phyloP scores from a whole-genome alignment of 2,797 vertebrate genomes.

The Cynodonichthys magdalenae region DNA sequence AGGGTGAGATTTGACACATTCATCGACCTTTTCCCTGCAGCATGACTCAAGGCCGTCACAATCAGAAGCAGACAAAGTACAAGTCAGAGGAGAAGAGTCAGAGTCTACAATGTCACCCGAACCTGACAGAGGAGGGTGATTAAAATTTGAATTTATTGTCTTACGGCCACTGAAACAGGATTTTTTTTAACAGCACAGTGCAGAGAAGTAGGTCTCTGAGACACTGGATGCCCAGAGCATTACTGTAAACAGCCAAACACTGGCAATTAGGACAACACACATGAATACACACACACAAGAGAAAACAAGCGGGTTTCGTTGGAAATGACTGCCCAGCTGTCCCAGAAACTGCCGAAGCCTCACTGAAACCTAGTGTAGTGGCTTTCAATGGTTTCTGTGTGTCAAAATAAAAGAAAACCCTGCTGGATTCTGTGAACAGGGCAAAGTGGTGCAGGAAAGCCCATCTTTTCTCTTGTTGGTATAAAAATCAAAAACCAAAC shows the following conservation, averaged over 20 bases:
- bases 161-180: constrained; percentile 23
- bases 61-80: constrained; percentile 15
- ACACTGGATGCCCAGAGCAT: constrained; percentile 52
- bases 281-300: constrained; percentile 28
- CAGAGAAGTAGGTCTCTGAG: constrained; percentile 41
- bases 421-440: constrained; percentile 30
- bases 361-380: constrained; percentile 58
- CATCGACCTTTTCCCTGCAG: constrained; percentile 39
- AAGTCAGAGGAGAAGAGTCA: constrained; percentile 11
- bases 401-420: constrained; percentile 32
- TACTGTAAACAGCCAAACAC: constrained; percentile 57
- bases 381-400: constrained; percentile 55
- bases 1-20: constrained; percentile 31
- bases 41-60: constrained; percentile 48
- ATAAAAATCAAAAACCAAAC: constrained; percentile 6
- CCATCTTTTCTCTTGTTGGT: constrained; percentile 1
- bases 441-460: constrained; percentile 22
- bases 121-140: constrained; percentile 25
- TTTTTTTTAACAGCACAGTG: constrained; percentile 41
- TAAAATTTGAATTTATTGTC: constrained; percentile 19
- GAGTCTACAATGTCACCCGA: constrained; percentile 32
- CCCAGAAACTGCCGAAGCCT: constrained; percentile 73
- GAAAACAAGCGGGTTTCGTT: constrained; percentile 63
- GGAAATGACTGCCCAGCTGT: constrained; percentile 65
- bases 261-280: constrained; percentile 67